Evolutionary conservation across 2,113 vertebrate species (phyloP).

Genomic region (Caranx ignobilis): DNA sequence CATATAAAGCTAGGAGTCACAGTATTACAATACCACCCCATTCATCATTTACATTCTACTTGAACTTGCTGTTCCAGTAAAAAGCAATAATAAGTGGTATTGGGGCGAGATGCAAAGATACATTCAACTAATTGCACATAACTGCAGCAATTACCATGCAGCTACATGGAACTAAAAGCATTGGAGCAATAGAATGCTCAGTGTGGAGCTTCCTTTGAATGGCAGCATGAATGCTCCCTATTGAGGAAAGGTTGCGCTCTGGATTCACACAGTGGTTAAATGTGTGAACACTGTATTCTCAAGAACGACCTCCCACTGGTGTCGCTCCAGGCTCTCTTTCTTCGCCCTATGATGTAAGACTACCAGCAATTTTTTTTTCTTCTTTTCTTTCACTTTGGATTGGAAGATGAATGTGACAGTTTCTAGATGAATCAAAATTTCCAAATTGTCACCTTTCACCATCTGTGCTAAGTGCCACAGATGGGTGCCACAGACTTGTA

Average conservation of each 20-base stretch:
- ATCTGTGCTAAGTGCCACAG: slow-evolving; percentile 47
- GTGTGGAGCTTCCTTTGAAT: slow-evolving; percentile 22
- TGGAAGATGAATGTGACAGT: slow-evolving; percentile 20
- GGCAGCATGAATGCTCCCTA: slow-evolving; percentile 33
- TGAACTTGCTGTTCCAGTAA: slow-evolving; percentile 12
- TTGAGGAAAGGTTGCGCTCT: slow-evolving; percentile 30
- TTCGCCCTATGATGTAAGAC: slow-evolving; percentile 22
- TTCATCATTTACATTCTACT: slow-evolving; percentile 5
- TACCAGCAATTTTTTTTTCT: slow-evolving; percentile 15
- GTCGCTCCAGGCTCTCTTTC: slow-evolving; percentile 28
- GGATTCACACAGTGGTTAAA: slow-evolving; percentile 31
- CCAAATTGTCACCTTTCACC: slow-evolving; percentile 46
- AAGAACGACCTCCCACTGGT: slow-evolving; percentile 35
- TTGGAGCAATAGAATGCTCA: slow-evolving; percentile 21
- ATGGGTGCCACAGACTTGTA: slow-evolving; percentile 33
- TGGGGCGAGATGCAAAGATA: slow-evolving; percentile 12
- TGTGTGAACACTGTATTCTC: slow-evolving; percentile 4
- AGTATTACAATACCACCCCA: background rate
- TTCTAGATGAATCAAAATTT: slow-evolving; percentile 35
- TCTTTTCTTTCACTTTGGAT: slow-evolving; percentile 7
- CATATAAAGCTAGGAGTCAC: background rate
- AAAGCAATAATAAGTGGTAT: background rate
- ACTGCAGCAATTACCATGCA: slow-evolving; percentile 33
- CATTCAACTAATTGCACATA: slow-evolving; percentile 26
- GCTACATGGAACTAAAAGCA: slow-evolving; percentile 13